phyloP scores from a whole-genome alignment of 2,113 vertebrate genomes.

The Anser cygnoides region DNA sequence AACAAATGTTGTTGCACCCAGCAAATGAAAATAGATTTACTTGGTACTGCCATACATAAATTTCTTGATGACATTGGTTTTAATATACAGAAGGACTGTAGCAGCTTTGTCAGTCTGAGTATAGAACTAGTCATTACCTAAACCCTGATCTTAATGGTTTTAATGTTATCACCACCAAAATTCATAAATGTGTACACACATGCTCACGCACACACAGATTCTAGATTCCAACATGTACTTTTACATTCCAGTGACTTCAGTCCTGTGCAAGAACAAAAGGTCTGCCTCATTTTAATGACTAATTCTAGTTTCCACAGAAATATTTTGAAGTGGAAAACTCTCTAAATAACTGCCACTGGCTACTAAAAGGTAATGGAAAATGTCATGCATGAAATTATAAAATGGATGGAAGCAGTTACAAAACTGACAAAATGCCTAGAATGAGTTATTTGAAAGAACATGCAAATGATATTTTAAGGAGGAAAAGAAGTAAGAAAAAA shows the following conservation, averaged over 20 bases:
- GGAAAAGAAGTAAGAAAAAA: neutral
- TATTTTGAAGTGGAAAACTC: constrained; percentile 23
- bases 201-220: fast-evolving
- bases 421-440: neutral
- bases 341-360: constrained; percentile 38
- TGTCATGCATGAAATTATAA: constrained; percentile 40
- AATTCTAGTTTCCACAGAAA: constrained; percentile 45
- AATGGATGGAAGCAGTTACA: constrained; percentile 12
- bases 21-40: neutral
- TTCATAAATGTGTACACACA: neutral
- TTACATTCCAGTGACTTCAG: neutral
- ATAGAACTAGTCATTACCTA: neutral
- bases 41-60: neutral
- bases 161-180: neutral
- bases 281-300: neutral
- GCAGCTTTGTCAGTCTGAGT: neutral
- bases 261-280: neutral
- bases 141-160: neutral
- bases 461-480: neutral
- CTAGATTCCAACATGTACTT: neutral
- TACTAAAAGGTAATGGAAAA: constrained; percentile 51
- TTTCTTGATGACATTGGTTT: neutral
- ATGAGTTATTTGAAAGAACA: neutral
- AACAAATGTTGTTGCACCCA: neutral
- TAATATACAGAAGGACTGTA: neutral